These are phyloP conservation scores for Escarpia spicata DNA, from an alignment of 2,888 invertebrate genomes.

Conservation along the genomic window DNA sequence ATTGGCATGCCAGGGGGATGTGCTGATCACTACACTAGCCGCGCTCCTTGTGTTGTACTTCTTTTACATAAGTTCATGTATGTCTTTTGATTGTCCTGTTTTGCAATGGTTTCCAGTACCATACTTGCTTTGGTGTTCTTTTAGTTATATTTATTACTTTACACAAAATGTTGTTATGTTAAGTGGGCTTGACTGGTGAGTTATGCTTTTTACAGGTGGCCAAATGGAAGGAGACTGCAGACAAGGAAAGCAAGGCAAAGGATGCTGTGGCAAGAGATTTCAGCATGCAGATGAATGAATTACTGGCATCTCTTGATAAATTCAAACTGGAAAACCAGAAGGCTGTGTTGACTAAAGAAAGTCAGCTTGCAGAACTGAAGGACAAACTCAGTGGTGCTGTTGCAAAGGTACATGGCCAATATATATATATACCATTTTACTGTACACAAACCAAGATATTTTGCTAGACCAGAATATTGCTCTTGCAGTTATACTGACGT, in stretches of 20 bases:
- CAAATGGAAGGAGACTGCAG: background rate
- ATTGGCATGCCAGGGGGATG: no score
- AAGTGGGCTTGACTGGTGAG: background rate
- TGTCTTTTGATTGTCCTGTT: no score
- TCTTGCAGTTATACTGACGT: background rate
- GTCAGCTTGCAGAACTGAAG: background rate
- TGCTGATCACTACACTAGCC: no score
- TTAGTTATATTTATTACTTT: no score
- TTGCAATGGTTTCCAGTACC: background rate
- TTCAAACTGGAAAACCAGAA: slow-evolving; percentile 55
- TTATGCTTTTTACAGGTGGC: background rate
- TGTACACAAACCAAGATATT: background rate
- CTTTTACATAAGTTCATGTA: no score
- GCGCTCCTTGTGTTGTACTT: no score
- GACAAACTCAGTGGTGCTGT: background rate
- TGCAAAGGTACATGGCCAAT: background rate
- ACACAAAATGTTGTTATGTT: no score
- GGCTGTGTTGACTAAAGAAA: slow-evolving; percentile 37
- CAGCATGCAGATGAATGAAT: slow-evolving; percentile 48
- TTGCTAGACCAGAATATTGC: background rate
- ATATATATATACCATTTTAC: background rate
- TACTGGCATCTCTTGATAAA: slow-evolving; percentile 55
- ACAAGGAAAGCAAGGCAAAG: slow-evolving; percentile 23
- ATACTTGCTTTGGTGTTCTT: no score
- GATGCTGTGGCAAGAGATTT: slow-evolving; percentile 21